Evolutionary conservation across 2,113 vertebrate species (phyloP).

Genomic region (Triplophysa siluroides): DNA sequence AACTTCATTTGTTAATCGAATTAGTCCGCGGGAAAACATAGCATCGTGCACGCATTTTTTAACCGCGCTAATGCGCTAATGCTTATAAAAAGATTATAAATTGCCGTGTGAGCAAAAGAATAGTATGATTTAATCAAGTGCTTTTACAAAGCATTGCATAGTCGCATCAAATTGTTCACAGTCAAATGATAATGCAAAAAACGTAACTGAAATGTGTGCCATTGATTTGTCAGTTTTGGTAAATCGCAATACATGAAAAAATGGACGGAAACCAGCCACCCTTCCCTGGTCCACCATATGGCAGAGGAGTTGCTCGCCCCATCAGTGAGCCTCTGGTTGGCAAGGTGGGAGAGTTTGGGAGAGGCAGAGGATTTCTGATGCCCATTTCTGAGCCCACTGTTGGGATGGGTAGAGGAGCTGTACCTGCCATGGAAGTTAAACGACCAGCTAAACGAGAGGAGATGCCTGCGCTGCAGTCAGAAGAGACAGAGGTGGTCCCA

Average conservation of each 20-base stretch:
- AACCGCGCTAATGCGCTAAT: no score
- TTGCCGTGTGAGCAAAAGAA: no score
- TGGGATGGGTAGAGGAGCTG: slow-evolving; percentile 49
- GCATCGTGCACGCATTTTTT: no score
- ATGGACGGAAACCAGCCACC: slow-evolving; percentile 69
- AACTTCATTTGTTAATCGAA: no score
- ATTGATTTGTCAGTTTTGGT: background rate
- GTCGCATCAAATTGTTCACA: background rate
- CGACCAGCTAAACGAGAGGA: slow-evolving; percentile 4
- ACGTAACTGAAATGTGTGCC: background rate
- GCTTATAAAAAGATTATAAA: no score
- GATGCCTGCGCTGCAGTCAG: slow-evolving; percentile 22
- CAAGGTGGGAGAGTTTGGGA: slow-evolving; percentile 50
- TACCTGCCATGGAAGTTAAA: background rate
- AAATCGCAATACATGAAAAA: background rate
- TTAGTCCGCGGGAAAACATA: no score
- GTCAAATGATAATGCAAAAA: background rate
- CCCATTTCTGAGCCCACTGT: slow-evolving; percentile 44
- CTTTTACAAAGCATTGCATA: background rate
- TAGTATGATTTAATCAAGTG: background rate
- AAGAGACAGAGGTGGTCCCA: slow-evolving; percentile 47
- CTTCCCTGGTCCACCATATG: slow-evolving; percentile 23
- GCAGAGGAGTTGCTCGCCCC: background rate
- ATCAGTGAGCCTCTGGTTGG: slow-evolving; percentile 26
- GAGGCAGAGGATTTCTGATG: slow-evolving; percentile 57